Conservation (phyloP, 2,797 vertebrate genomes). For the Coccyzus lansbergi region DNA sequence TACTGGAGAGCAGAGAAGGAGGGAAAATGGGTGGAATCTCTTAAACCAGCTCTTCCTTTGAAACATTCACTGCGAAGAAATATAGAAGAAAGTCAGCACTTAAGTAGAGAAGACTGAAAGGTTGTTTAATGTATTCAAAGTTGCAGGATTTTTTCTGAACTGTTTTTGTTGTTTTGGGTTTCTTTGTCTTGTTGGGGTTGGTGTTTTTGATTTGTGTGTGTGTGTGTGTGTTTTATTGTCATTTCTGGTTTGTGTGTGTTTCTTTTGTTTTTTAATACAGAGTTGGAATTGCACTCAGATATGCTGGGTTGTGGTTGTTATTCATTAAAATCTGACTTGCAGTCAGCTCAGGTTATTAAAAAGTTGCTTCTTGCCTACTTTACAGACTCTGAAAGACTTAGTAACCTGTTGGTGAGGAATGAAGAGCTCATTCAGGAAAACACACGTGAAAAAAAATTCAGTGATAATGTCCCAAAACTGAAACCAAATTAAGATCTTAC, state of each 20-base stretch:
- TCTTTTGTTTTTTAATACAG: not conserved
- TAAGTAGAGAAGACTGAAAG: slow-evolving; percentile 39
- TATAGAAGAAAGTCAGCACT: not conserved
- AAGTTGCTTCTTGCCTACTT: not conserved
- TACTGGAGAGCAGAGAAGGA: not conserved
- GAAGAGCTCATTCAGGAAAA: not conserved
- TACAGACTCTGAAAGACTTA: not conserved
- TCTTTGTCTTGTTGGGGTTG: no score
- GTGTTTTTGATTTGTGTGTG: not conserved
- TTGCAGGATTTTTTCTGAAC: not conserved
- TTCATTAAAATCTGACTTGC: not conserved
- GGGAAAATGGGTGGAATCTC: not conserved
- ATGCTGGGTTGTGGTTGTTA: not conserved
- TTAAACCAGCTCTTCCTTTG: not conserved
- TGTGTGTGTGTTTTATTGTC: not conserved
- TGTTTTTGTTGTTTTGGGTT: no score
- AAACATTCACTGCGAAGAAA: not conserved
- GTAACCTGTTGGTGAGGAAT: not conserved
- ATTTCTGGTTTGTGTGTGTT: not conserved
- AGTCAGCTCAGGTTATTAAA: not conserved
- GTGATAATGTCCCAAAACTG: not conserved
- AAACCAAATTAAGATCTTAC: not conserved
- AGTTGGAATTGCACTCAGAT: not conserved
- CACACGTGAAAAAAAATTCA: not conserved
- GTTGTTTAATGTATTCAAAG: not conserved